A percentile compares a stretch with the other conserved stretches of the same genome.
phyloP scores from a whole-genome alignment of 1,140 invertebrate genomes.

The Eciton burchellii region DNA sequence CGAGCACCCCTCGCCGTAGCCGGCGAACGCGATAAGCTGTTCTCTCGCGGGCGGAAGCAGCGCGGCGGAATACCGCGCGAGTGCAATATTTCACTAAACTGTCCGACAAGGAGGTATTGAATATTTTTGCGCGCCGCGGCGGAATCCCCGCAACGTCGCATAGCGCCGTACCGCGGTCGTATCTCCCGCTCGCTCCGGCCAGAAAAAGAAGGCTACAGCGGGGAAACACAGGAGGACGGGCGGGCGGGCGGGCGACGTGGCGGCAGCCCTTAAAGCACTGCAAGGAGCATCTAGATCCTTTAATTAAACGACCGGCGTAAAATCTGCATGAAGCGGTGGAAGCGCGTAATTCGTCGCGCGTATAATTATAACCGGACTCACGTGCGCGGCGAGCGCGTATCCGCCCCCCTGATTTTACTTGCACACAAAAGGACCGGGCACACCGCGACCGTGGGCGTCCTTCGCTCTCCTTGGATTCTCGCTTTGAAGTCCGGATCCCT shows the following conservation, averaged over 20 bases:
- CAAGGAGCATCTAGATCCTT: conserved; percentile 53
- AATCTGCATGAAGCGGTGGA: conserved; percentile 48
- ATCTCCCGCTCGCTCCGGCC: not conserved
- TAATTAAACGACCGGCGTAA: conserved; percentile 61
- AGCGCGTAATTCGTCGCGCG: conserved; percentile 36
- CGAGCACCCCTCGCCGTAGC: conserved; percentile 27
- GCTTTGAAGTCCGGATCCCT: conserved; percentile 34
- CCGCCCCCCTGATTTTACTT: conserved; percentile 11
- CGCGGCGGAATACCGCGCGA: conserved; percentile 38
- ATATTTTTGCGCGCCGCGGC: conserved; percentile 41
- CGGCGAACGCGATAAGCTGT: conserved; percentile 31
- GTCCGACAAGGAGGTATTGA: conserved; percentile 45
- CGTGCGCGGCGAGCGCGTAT: not conserved
- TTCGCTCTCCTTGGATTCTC: not conserved
- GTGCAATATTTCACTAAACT: conserved; percentile 48
- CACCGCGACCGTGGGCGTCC: not conserved
- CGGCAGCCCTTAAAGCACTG: conserved; percentile 25
- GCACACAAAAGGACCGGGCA: not conserved
- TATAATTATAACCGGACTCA: conserved; percentile 46
- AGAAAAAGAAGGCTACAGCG: conserved; percentile 27
- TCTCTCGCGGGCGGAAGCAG: conserved; percentile 39
- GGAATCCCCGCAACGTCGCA: conserved; percentile 17
- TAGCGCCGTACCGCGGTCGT: conserved; percentile 12
- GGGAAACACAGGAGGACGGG: conserved; percentile 19
- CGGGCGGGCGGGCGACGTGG: too few species aligned